Evolutionary conservation across 1,140 invertebrate species (phyloP), one percentile per base, ranked within the genome.

Genomic region (Bombus sibiricus): DNA sequence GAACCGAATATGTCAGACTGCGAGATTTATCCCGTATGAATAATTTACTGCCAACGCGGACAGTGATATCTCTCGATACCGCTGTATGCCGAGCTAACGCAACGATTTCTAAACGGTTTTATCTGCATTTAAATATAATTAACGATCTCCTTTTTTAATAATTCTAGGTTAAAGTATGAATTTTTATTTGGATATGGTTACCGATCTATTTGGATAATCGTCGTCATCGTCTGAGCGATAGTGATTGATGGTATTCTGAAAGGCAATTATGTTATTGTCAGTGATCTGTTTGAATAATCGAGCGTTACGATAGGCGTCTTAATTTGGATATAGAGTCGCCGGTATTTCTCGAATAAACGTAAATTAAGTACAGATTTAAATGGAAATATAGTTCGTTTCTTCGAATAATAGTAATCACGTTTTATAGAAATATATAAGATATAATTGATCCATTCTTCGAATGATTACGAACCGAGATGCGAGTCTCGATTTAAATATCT

Each of bases 21-120:
- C 68, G 77, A 85, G 77, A 85, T 85, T 85, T 85, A 85, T 85
- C 77, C 68, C 53, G 53, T 80, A 69, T 59, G 76, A 85, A 85
- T 85, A 85, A 79, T 80, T 85, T 80, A 34, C 41, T 57, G 81
- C 34, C 74, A 53, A 57, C 82, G 37, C 43, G 69, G n/a, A 39
- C 47, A 43, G 34, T 3, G 34, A 73, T 53, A 53, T 53, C 22
- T 53, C 43, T 59, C 37, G 64, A 68, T 22, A n/a, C 32, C 47
- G 47, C 47, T 22, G 15, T 13, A 8, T 69, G 13, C 6, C n/a
- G 43, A 22, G 37, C 32, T 28, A 53, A 53, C 25, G 47, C 32
- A n/a, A 34, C 66, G 22, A 22, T 68, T 47, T 69, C n/a, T n/a
- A 39, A 37, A 22, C 32, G 34, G 1, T 25, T 34, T 18, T 22